A percentile compares a stretch with the other conserved stretches of the same genome.
These are phyloP conservation scores for Tamias sibiricus DNA, from an alignment of 2,113 vertebrate species.

Conservation along the genomic window DNA sequence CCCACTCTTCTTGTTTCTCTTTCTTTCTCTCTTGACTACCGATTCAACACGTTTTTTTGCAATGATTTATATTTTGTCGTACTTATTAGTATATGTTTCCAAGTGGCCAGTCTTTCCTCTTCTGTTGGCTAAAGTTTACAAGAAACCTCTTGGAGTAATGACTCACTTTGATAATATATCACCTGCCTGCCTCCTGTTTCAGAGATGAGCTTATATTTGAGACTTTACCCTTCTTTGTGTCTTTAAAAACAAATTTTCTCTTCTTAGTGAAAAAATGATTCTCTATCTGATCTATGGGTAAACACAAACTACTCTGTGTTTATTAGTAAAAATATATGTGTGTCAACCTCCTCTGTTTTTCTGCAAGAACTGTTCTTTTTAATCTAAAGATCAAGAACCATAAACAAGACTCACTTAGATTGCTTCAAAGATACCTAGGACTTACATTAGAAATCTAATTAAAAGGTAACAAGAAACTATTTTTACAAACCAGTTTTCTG, in stretches of 20 bases:
- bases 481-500: neutral
- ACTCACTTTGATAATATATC: slow-evolving; percentile 37
- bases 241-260: slow-evolving; percentile 46
- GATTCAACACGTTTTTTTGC: slow-evolving; percentile 24
- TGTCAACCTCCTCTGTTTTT: neutral
- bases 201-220: slow-evolving; percentile 33
- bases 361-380: slow-evolving; percentile 54
- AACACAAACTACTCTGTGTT: neutral
- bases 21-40: neutral
- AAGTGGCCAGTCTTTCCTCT: slow-evolving; percentile 48
- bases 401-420: slow-evolving; percentile 14
- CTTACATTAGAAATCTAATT: slow-evolving; percentile 35
- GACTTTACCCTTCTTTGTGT: neutral
- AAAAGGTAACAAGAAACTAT: neutral
- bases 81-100: slow-evolving; percentile 58
- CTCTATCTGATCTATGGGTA: neutral
- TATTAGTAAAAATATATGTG: neutral
- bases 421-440: slow-evolving; percentile 16
- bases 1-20: neutral
- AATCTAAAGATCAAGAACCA: neutral
- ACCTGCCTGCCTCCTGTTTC: neutral
- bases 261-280: neutral
- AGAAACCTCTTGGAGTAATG: slow-evolving; percentile 61
- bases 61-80: slow-evolving; percentile 63
- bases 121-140: slow-evolving; percentile 70